Evolutionary conservation across 2,888 invertebrate species (phyloP).

Genomic region (Tubulanus polymorphus): DNA sequence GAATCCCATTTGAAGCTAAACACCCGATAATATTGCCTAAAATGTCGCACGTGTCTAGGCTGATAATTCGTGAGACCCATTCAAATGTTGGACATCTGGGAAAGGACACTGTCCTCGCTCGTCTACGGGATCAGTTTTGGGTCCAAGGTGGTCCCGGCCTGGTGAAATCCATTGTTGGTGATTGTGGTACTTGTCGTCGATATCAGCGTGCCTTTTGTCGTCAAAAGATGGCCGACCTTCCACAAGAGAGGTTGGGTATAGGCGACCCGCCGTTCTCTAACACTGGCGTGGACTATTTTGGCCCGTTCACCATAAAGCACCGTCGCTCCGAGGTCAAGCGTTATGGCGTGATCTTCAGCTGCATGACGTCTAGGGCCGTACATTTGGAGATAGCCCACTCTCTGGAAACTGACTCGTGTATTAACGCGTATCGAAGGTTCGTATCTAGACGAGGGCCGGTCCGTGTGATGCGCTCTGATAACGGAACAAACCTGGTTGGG

Average conservation of each 20-base stretch:
- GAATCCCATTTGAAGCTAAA: neutral
- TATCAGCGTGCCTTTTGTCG: neutral
- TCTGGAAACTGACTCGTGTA: constrained; percentile 13
- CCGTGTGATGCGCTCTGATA: constrained; percentile 10
- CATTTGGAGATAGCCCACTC: constrained; percentile 16
- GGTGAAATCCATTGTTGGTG: neutral
- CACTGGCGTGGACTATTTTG: constrained; percentile 16
- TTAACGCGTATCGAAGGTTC: constrained; percentile 14
- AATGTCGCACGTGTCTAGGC: neutral
- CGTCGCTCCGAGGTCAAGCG: constrained; percentile 11
- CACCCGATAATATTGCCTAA: constrained; percentile 8
- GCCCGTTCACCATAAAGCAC: constrained; percentile 13
- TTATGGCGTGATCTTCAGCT: constrained; percentile 20
- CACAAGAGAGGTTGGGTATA: constrained; percentile 7
- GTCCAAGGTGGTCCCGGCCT: neutral
- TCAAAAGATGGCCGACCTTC: constrained; percentile 18
- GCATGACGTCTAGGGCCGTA: constrained; percentile 12
- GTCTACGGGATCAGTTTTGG: constrained; percentile 4
- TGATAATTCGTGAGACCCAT: constrained; percentile 1
- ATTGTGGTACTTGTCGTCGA: constrained; percentile 11
- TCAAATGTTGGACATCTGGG: neutral
- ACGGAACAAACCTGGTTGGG: constrained; percentile 19
- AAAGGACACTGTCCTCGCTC: neutral
- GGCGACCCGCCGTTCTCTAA: constrained; percentile 12
- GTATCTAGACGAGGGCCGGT: constrained; percentile 13